Base-by-base conservation (phyloP, 2,797 vertebrate species). In the Sebastes diaconus region DNA sequence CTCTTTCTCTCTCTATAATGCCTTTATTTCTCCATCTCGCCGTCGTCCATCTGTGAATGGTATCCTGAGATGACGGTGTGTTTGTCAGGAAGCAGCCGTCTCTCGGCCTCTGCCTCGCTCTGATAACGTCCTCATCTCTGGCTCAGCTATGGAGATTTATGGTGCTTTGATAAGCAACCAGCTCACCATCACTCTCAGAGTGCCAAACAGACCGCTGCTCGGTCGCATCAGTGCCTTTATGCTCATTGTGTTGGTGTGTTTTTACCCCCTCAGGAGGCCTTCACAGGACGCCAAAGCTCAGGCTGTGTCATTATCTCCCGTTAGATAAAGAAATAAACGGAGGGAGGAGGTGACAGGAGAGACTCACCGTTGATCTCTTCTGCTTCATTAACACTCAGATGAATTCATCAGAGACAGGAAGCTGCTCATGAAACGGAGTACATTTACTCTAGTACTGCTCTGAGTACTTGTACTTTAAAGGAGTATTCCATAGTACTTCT, bases 111-210 rank as follows among this genome's bases (percentile, higher is more conserved):
- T 95, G 96, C 94, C 93, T 80, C 94, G 92, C 95, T 90, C 94
- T 94, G 97, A 97, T 96, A 97, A 97, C 95, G 93, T 94, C 95
- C 95, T 95, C 95, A 94, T 97, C 96, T 96, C 94, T 93, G 89
- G 90, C 94, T 92, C 94, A 96, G 95, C 95, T 93, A 94, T 94
- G 94, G 95, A 97, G 95, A 97, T 97, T 97, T 96, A 97, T 96
- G 94, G 95, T 92, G 94, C 95, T 95, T 93, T 94, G 95, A 96
- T 96, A 96, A 96, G 96, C 95, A 94, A 86, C 93, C 84, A 94
- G 94, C 91, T 93, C 90, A 93, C 94, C 95, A 95, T 96, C 95
- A 88, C 85, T 96, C 95, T 95, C 93, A 88, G 39, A 42, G 39
- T 14, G 93, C 95, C 95, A 94, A 95, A 94, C 36, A 39, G 36